These are phyloP conservation scores for Spea multiplicata DNA, from an alignment of 2,113 vertebrate species.

Conservation along the genomic window DNA sequence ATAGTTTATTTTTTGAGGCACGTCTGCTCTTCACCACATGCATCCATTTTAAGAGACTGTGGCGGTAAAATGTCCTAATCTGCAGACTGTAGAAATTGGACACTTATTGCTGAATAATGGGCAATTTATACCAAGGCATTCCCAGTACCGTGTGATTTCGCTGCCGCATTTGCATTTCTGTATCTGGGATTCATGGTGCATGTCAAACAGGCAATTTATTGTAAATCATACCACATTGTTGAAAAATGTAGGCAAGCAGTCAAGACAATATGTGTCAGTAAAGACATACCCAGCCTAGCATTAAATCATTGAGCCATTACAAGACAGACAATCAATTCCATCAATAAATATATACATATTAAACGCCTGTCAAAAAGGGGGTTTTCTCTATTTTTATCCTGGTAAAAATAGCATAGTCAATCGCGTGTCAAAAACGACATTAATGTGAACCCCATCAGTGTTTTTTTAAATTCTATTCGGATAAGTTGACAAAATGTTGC, in stretches of 20 bases:
- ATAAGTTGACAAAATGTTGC: too few species aligned
- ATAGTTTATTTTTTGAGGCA: too few species aligned
- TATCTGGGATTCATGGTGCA: conserved; percentile 23
- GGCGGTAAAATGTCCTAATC: not conserved
- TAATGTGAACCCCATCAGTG: too few species aligned
- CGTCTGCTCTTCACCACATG: too few species aligned
- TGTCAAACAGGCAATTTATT: conserved; percentile 31
- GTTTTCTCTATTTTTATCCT: conserved; percentile 1
- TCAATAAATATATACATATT: conserved; percentile 11
- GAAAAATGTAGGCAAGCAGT: conserved; percentile 7
- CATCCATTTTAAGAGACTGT: too few species aligned
- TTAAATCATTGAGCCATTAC: conserved; percentile 20
- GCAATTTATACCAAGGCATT: conserved; percentile 16
- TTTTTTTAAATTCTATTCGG: too few species aligned
- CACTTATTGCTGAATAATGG: not conserved
- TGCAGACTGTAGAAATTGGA: not conserved
- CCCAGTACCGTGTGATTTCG: not conserved
- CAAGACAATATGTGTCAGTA: conserved; percentile 15
- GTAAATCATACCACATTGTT: conserved; percentile 25
- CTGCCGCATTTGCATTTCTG: conserved; percentile 15
- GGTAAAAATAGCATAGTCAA: too few species aligned
- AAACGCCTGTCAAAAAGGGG: conserved; percentile 3
- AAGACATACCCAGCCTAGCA: conserved; percentile 16
- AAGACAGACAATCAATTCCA: conserved; percentile 33
- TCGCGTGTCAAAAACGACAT: too few species aligned